Evolutionary conservation across 2,888 invertebrate species (phyloP).

Genomic region (Limnephilus rhombicus): DNA sequence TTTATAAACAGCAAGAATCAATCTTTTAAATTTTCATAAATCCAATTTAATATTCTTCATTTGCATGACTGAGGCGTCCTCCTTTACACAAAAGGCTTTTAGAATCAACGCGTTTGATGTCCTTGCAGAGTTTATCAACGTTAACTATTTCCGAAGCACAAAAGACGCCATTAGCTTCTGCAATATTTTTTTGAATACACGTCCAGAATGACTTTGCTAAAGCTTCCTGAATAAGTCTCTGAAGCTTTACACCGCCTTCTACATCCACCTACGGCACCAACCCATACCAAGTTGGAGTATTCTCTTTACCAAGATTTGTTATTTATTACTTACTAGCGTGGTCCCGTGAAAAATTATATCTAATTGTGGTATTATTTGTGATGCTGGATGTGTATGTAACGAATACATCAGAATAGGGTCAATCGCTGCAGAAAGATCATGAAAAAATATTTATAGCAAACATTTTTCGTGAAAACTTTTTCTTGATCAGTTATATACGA

Average conservation of each 20-base stretch:
- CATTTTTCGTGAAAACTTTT: too few species aligned
- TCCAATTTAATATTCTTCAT: neutral
- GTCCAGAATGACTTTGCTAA: slow-evolving; percentile 31
- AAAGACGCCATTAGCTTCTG: slow-evolving; percentile 33
- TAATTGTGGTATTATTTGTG: neutral
- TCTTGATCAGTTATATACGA: too few species aligned
- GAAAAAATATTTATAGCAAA: too few species aligned
- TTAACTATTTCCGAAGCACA: slow-evolving; percentile 10
- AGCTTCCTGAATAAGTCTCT: slow-evolving; percentile 25
- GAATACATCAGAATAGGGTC: too few species aligned
- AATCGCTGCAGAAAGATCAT: too few species aligned
- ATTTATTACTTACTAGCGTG: neutral
- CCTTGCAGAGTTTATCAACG: neutral
- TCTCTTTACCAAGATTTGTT: neutral
- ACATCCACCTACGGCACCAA: neutral
- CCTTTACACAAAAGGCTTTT: neutral
- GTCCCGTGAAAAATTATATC: too few species aligned
- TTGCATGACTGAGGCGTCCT: neutral
- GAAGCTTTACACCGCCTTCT: slow-evolving; percentile 2
- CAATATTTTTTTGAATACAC: slow-evolving; percentile 19
- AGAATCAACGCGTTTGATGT: neutral
- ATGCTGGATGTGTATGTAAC: neutral
- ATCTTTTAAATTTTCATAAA: neutral
- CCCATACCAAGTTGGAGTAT: neutral
- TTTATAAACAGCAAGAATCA: neutral